A percentile compares a stretch with the other conserved stretches of the same genome.
Conservation (phyloP, 2,113 vertebrate genomes). For the Diadophis punctatus region DNA sequence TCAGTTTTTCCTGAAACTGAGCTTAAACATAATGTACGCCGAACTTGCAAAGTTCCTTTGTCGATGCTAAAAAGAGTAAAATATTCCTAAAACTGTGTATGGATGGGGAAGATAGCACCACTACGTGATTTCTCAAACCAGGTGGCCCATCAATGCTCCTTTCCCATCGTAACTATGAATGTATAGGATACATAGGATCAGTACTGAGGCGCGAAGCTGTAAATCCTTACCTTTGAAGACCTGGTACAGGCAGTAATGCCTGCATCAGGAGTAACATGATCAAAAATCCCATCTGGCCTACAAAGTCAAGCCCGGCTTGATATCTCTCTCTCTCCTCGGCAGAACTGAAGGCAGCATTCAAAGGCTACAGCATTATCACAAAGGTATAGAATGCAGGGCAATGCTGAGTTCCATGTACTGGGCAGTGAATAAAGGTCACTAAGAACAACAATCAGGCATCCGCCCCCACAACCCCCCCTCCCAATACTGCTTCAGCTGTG, state of each 20-base stretch:
- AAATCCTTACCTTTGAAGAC: conserved; percentile 29
- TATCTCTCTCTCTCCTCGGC: background rate
- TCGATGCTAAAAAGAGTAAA: background rate
- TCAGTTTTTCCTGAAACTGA: background rate
- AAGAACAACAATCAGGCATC: background rate
- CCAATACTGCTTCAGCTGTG: background rate
- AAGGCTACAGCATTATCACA: conserved; percentile 32
- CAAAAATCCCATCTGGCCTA: background rate
- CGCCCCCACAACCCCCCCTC: too few species aligned
- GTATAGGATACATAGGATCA: background rate
- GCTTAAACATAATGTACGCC: background rate
- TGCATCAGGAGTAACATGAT: conserved; percentile 25
- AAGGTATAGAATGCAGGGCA: background rate
- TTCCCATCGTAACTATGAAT: background rate
- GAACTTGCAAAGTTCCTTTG: background rate
- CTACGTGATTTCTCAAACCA: background rate
- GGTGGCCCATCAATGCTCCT: background rate
- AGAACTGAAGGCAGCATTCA: background rate
- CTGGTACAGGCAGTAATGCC: background rate
- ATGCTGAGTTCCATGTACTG: background rate
- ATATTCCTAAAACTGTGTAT: background rate
- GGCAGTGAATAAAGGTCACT: background rate
- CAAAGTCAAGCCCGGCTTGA: background rate
- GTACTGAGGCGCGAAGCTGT: background rate
- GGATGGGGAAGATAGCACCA: background rate